Evolutionary conservation across 2,113 vertebrate genomes (phyloP).

Genomic region (Syngnathus scovelli): DNA sequence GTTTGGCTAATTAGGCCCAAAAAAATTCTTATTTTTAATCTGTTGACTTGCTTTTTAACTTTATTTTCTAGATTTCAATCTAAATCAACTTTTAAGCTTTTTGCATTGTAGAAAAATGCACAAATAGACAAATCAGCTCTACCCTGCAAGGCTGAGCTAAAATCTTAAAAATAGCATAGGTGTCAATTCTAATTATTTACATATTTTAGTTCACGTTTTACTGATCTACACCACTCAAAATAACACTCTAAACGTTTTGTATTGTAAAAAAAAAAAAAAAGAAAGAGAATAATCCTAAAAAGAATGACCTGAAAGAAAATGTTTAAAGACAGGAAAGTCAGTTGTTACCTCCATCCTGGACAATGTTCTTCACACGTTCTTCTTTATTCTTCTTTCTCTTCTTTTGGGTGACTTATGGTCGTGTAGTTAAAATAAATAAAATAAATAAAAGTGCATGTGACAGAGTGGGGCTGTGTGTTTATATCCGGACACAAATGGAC

Average conservation of each 20-base stretch:
- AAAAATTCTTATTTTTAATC: too few relatives aligned
- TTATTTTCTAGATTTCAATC: not conserved
- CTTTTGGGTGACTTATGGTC: not conserved
- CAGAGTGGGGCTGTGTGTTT: slow-evolving; percentile 40
- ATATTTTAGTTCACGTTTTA: too few relatives aligned
- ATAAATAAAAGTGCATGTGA: not conserved
- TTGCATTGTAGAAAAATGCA: not conserved
- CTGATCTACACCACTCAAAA: not conserved
- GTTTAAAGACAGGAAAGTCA: not conserved
- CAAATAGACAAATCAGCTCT: not conserved
- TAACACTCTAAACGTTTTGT: not conserved
- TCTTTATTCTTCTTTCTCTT: slow-evolving; percentile 3
- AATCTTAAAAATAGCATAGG: not conserved
- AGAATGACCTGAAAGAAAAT: not conserved
- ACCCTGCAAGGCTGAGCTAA: not conserved
- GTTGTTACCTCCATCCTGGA: slow-evolving; percentile 59
- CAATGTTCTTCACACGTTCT: slow-evolving; percentile 12
- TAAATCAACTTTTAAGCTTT: not conserved
- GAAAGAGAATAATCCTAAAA: not conserved
- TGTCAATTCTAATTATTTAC: not conserved
- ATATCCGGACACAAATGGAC: slow-evolving; percentile 45
- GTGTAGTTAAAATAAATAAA: not conserved
- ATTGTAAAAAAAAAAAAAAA: not conserved
- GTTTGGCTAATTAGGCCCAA: too few relatives aligned
- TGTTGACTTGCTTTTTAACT: not conserved